Evolutionary conservation across 2,888 invertebrate genomes (phyloP).

Genomic region (Diarsia brunnea): DNA sequence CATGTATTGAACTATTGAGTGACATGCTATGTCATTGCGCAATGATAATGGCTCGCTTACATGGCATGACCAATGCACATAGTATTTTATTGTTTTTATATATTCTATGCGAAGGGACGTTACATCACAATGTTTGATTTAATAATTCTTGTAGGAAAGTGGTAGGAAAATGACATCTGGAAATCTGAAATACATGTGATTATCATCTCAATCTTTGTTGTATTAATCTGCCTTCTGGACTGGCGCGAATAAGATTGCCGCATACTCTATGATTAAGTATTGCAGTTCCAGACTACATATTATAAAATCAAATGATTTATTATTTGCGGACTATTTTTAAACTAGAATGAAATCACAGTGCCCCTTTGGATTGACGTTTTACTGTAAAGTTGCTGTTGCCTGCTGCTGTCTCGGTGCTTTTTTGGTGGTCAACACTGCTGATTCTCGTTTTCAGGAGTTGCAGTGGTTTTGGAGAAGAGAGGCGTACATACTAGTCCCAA

Average conservation of each 20-base stretch:
- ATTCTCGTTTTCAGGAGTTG: too few relatives aligned
- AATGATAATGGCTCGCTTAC: slow-evolving; percentile 8
- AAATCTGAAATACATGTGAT: not conserved
- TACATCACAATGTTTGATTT: not conserved
- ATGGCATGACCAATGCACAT: slow-evolving; percentile 15
- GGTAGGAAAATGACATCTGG: not conserved
- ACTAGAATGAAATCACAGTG: not conserved
- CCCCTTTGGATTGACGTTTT: not conserved
- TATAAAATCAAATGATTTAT: not conserved
- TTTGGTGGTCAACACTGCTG: too few relatives aligned
- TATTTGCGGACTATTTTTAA: not conserved
- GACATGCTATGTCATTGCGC: not conserved
- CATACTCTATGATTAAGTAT: too few relatives aligned
- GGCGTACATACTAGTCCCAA: too few relatives aligned
- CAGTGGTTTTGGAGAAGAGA: too few relatives aligned
- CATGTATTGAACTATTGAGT: slow-evolving; percentile 1
- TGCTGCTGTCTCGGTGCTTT: too few relatives aligned
- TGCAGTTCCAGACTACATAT: too few relatives aligned
- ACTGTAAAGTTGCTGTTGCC: not conserved
- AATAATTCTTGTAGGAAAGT: not conserved
- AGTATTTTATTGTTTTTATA: slow-evolving; percentile 17
- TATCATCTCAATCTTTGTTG: not conserved
- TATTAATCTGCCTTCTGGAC: too few relatives aligned
- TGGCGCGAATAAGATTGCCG: too few relatives aligned
- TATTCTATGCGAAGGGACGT: not conserved